Conservation (phyloP, 2,797 vertebrate genomes). For the Apodemus agrarius region DNA sequence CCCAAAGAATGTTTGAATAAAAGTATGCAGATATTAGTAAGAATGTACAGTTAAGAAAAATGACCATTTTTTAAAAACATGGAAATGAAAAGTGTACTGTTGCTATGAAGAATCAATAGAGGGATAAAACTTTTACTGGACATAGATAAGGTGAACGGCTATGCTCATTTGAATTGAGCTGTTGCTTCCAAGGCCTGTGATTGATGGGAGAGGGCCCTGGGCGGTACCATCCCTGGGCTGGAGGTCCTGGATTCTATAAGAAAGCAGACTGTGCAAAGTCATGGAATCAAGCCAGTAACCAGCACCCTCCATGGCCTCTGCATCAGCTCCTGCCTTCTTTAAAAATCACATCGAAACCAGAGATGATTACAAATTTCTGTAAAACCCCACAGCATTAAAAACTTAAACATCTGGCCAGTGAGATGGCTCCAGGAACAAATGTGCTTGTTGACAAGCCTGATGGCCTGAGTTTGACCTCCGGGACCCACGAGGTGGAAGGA, state of each 20-base stretch:
- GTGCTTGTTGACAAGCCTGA: background rate
- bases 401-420: no score
- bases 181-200: background rate
- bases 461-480: background rate
- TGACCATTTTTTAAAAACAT: background rate
- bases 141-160: background rate
- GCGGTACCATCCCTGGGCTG: background rate
- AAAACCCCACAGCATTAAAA: background rate
- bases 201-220: background rate
- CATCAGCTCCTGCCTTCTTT: background rate
- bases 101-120: slow-evolving; percentile 1
- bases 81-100: background rate
- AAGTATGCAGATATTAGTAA: background rate
- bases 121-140: background rate
- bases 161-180: background rate
- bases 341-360: slow-evolving; percentile 18
- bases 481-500: background rate
- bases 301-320: background rate
- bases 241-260: background rate
- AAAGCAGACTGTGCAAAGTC: background rate
- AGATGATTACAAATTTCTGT: background rate
- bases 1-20: slow-evolving; percentile 22
- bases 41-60: background rate
- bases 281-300: background rate
- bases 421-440: no score